Base-by-base conservation (phyloP, 2,888 invertebrate genomes). In the Alviniconcha strummeri region DNA sequence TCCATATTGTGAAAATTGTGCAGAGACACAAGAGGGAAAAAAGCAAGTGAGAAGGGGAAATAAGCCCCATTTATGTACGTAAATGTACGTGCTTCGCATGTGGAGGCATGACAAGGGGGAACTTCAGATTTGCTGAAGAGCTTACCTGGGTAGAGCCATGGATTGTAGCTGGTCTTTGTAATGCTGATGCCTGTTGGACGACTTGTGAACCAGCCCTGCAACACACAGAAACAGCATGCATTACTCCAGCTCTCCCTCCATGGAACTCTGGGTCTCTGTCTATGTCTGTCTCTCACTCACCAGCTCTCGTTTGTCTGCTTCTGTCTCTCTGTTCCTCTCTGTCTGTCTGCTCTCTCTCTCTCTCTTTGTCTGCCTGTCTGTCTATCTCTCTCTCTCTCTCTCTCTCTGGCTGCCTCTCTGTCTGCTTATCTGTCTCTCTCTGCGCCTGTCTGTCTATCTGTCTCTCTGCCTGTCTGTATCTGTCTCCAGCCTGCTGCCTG, bases 181-280 rank as follows among this genome's bases (percentile, higher is more conserved):
- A 92, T 90, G 72, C 91, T 91, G 36, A 87, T 81, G 11, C 93
- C 93, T 71, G 92, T 93, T 5, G 93, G 93, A 84, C 93, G 86
- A 56, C 86, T 79, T 7, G 93, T 93, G 15, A 87, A 88, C 91
- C 91, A 93, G 56, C 90, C 90, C 90, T 91, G 88, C 11, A 86
- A 86, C 4, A 11, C 69, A 77, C 75, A 79, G 11, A 60, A 36
- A 78, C 13, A n/a, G 11, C 36, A 36, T 36, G 36, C 36, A 36
- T 36, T 36, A 36, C 36, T 36, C 36, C 3, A 36, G 36, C 36
- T 36, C 36, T 36, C 36, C 36, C 3, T 36, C 36, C 36, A 77
- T 64, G 9, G 64, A 64, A 13, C 64, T 13, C 11, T 64, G 11
- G 15, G 64, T 64, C 64, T 13, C 11, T 64, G 11, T 13, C 64